Percentiles rank a stretch among this genome's conserved stretches.
phyloP scores from a whole-genome alignment of 2,797 vertebrate species.

The Discoglossus pictus region DNA sequence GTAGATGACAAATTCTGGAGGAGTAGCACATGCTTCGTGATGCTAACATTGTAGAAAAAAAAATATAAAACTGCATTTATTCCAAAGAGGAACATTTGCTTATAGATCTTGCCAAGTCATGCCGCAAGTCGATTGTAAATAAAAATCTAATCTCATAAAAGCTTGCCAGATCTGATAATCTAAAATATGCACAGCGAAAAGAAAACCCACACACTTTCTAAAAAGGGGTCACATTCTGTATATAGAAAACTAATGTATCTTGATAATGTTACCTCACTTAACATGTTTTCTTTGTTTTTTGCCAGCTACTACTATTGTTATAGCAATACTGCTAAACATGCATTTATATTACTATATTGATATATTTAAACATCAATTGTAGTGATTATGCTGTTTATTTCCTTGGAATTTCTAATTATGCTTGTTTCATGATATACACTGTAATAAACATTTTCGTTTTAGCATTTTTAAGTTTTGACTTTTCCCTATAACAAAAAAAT shows the following conservation, averaged over 20 bases:
- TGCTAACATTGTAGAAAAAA: conserved; percentile 12
- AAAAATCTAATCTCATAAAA: conserved; percentile 1
- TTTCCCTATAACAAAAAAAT: no score
- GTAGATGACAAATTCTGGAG: conserved; percentile 36
- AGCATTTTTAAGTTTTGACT: no score
- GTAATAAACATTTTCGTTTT: no score
- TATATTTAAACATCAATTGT: no score
- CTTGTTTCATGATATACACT: no score
- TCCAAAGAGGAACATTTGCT: conserved; percentile 34
- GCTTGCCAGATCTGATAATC: conserved; percentile 22
- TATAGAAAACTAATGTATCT: background rate
- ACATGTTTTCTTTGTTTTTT: no score
- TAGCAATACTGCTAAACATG: no score
- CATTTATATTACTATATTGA: no score
- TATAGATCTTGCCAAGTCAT: conserved; percentile 36
- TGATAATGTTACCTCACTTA: background rate
- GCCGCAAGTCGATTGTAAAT: conserved; percentile 20
- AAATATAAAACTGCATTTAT: conserved; percentile 16
- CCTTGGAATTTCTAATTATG: no score
- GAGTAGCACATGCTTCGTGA: conserved; percentile 29
- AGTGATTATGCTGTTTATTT: no score
- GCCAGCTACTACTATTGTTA: no score
- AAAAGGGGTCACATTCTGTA: background rate
- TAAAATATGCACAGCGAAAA: conserved; percentile 14
- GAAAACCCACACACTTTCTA: conserved; percentile 13